phyloP scores from a whole-genome alignment of 2,113 vertebrate genomes.

The Cricetomys ansorgei region DNA sequence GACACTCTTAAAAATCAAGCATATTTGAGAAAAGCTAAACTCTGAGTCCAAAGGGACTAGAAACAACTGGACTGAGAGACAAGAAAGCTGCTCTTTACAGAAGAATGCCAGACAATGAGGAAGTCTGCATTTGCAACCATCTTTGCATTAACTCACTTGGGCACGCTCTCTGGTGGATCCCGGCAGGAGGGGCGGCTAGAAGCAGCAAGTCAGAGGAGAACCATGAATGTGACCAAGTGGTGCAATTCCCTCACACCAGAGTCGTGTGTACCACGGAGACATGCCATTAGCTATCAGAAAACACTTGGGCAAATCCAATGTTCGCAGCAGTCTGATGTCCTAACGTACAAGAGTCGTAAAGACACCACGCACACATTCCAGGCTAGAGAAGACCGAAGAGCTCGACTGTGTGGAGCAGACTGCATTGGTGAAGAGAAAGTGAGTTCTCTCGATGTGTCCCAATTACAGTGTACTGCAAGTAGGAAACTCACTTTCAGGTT shows the following conservation, averaged over 20 bases:
- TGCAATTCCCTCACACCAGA: background rate
- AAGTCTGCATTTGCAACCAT: background rate
- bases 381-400: conserved; percentile 2
- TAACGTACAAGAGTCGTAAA: background rate
- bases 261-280: background rate
- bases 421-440: background rate
- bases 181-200: background rate
- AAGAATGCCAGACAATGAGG: background rate
- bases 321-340: conserved; percentile 2
- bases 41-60: background rate
- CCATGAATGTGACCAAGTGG: background rate
- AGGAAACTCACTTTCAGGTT: background rate
- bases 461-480: background rate
- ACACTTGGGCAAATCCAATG: background rate
- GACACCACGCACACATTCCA: background rate
- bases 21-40: background rate
- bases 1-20: background rate
- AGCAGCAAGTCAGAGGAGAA: background rate
- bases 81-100: conserved; percentile 1
- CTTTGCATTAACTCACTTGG: background rate
- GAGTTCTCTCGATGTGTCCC: background rate
- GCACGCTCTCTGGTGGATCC: background rate
- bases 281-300: background rate
- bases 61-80: background rate
- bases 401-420: background rate